Conservation (phyloP, 2,113 vertebrate genomes). For the Percina caprodes region DNA sequence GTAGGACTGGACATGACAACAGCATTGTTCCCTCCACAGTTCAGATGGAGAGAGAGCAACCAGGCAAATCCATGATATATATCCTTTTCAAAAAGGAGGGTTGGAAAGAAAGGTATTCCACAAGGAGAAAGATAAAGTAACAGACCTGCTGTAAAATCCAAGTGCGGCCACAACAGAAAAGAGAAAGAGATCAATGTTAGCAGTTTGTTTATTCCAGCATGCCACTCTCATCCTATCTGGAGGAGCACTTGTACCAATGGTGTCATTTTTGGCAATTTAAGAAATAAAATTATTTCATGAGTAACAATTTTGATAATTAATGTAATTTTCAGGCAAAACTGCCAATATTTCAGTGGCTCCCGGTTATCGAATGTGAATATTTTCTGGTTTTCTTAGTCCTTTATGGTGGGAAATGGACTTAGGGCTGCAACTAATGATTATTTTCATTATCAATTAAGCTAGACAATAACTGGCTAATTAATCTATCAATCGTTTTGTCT, state of each 20-base stretch:
- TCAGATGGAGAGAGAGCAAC: slow-evolving; percentile 13
- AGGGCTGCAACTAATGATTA: background rate
- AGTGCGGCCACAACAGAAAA: slow-evolving; percentile 73
- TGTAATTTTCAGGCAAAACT: background rate
- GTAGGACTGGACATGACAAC: slow-evolving; percentile 35
- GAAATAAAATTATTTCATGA: background rate
- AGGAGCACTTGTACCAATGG: background rate
- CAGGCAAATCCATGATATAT: slow-evolving; percentile 26
- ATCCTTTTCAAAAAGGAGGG: slow-evolving; percentile 13
- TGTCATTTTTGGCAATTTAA: background rate
- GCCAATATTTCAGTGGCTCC: background rate
- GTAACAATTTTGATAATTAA: background rate
- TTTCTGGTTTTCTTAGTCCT: background rate
- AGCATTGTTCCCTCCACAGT: slow-evolving; percentile 38
- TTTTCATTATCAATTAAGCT: background rate
- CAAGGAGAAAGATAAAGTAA: slow-evolving; percentile 59
- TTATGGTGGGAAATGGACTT: background rate
- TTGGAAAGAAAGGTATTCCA: background rate
- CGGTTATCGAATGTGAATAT: background rate
- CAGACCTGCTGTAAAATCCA: slow-evolving; percentile 81
- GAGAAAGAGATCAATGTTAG: slow-evolving; percentile 55
- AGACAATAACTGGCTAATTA: background rate
- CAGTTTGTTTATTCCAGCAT: slow-evolving; percentile 21
- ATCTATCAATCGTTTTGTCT: background rate
- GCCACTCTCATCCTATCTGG: background rate